Conservation (phyloP, 2,888 invertebrate species). For the Troides helena region DNA sequence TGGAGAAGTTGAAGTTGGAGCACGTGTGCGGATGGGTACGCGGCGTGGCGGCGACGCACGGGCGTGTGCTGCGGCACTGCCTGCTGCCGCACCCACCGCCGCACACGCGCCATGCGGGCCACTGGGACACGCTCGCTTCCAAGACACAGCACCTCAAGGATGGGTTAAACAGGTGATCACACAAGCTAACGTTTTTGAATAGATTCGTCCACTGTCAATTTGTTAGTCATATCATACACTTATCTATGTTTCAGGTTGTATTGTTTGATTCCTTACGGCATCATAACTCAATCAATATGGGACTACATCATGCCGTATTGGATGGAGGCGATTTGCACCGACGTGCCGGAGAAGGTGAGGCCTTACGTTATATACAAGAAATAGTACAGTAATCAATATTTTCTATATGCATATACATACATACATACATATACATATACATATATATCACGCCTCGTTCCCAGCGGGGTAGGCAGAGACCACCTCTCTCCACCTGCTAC, state of each 20-base stretch:
- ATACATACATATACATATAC: no score
- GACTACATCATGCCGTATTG: constrained; percentile 99
- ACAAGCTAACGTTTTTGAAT: not conserved
- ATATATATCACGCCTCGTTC: no score
- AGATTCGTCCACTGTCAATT: no score
- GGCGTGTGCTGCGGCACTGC: constrained; percentile 94
- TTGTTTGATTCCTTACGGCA: constrained; percentile 98
- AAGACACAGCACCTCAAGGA: constrained; percentile 96
- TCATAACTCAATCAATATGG: constrained; percentile 98
- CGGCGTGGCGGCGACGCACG: constrained; percentile 89
- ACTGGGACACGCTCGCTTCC: constrained; percentile 95
- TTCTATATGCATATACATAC: no score
- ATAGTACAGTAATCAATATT: no score
- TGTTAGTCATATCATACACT: no score
- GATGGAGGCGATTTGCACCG: constrained; percentile 98
- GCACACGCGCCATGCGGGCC: constrained; percentile 96
- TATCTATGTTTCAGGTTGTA: constrained; percentile 83
- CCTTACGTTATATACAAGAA: not conserved
- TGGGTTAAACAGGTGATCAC: constrained; percentile 86
- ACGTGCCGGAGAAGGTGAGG: constrained; percentile 90
- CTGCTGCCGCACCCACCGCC: constrained; percentile 97
- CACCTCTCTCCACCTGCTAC: no score
- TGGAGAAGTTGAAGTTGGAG: constrained; percentile 95
- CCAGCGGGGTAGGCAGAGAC: no score
- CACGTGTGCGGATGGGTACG: constrained; percentile 95